Conservation (phyloP, 2,888 invertebrate genomes). For the Clusia tigrina region DNA sequence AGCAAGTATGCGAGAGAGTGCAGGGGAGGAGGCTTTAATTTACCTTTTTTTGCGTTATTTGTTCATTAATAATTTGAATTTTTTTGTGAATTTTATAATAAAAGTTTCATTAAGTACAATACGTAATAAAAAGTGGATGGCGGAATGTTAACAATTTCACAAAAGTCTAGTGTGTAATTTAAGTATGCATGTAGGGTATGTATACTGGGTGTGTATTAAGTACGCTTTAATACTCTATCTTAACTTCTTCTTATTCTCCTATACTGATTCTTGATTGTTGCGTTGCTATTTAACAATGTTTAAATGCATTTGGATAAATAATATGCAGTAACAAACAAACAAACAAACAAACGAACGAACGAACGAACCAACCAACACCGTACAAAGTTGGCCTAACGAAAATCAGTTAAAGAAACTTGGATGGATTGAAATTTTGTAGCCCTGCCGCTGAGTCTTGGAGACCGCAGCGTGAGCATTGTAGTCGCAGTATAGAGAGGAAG, state of each 20-base stretch:
- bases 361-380: too few species aligned
- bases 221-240: constrained; percentile 26
- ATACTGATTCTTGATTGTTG: constrained; percentile 36
- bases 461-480: too few species aligned
- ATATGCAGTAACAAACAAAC: neutral
- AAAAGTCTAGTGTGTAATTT: constrained; percentile 39
- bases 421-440: neutral
- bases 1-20: too few species aligned
- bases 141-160: constrained; percentile 47
- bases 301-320: neutral
- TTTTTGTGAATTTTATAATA: constrained; percentile 8
- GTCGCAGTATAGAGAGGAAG: too few species aligned
- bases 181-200: constrained; percentile 24
- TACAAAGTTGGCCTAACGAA: too few species aligned
- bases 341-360: neutral
- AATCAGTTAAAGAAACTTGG: neutral
- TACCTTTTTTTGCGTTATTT: neutral
- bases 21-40: too few species aligned
- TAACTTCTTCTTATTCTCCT: neutral
- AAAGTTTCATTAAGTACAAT: neutral
- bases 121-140: constrained; percentile 39
- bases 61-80: constrained; percentile 16
- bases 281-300: constrained; percentile 32
- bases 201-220: too few species aligned
- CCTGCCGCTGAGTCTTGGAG: neutral